Evolutionary conservation across 2,888 invertebrate species (phyloP), one percentile per base, ranked within the genome.

Genomic region (Pseudanteris insignis): DNA sequence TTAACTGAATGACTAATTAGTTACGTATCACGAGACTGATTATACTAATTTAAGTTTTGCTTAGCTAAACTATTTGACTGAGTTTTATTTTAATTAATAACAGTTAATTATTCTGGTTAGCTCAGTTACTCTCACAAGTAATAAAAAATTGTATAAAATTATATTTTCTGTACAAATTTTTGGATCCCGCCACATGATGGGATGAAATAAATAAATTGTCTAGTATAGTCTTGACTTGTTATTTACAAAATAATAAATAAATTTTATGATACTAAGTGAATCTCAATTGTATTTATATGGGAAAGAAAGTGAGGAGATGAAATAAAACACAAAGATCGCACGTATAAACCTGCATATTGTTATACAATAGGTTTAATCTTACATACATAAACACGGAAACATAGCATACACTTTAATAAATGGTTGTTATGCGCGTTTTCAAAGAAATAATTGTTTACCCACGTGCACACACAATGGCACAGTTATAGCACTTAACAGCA

Each of bases 341-440:
- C 68, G 73, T 77, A 77, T 73, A 78, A 78, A 78, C 70, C 71
- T 75, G 75, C 70, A 74, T 75, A 70, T 73, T 75, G 71, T 75
- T 72, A 75, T 76, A 76, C 71, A 78, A 75, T 75, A 76, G 72
- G 72, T 74, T 75, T 71, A 74, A 70, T 72, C 70, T 74, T 76
- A 72, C 67, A 70, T 78, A 76, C 72, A 74, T 71, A 71, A 72
- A 74, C 73, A 74, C 66, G 70, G 66, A 70, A 64, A 70, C 65
- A 57, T 71, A 73, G 71, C 65, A 66, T 63, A 64, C 67, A 65
- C 40, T 68, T 73, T 70, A 67, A 72, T 74, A 72, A 68, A 68
- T 68, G 68, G 63, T 67, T 63, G 41, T 50, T 62, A 61, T 50
- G 50, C 47, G 36, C 36, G 54, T 37, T 11, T 34, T 57, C 43